Evolutionary conservation across 2,888 invertebrate species (phyloP).

Genomic region (Diploptera punctata): DNA sequence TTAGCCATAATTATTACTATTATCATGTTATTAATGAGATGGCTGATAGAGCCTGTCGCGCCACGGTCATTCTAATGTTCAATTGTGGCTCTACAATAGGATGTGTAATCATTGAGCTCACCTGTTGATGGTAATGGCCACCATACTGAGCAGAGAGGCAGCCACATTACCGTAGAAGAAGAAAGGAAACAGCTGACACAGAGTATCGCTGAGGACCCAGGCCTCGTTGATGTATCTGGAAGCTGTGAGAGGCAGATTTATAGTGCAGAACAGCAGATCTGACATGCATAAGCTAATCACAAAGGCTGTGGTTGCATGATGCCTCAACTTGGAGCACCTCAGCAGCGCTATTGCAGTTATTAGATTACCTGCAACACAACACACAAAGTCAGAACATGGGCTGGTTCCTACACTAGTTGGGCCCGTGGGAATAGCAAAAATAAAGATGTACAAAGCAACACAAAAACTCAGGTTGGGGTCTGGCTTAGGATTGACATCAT

Average conservation of each 20-base stretch:
- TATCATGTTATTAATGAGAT: too few relatives aligned
- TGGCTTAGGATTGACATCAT: too few relatives aligned
- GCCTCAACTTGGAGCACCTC: conserved; percentile 77
- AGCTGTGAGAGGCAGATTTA: conserved; percentile 85
- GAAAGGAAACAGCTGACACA: conserved; percentile 86
- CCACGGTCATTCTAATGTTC: neutral
- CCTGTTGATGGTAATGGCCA: conserved; percentile 89
- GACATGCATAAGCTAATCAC: conserved; percentile 86
- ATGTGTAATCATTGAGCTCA: conserved; percentile 53
- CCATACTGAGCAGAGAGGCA: conserved; percentile 86
- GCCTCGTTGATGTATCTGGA: conserved; percentile 80
- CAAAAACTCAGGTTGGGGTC: too few relatives aligned
- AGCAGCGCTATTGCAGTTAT: conserved; percentile 81
- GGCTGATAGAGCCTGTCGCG: too few relatives aligned
- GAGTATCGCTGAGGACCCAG: conserved; percentile 78
- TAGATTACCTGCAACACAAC: conserved; percentile 72
- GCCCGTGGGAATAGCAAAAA: too few relatives aligned
- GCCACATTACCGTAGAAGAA: conserved; percentile 91
- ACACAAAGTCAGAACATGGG: too few relatives aligned
- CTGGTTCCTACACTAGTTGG: too few relatives aligned
- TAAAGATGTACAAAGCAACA: too few relatives aligned
- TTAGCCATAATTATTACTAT: too few relatives aligned
- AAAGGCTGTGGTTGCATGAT: conserved; percentile 87
- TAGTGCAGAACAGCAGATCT: conserved; percentile 82
- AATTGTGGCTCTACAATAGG: neutral